Percentiles rank a stretch among this genome's conserved stretches.
These are phyloP conservation scores for Tigriopus californicus DNA, from an alignment of 2,888 invertebrate genomes.

Conservation along the genomic window DNA sequence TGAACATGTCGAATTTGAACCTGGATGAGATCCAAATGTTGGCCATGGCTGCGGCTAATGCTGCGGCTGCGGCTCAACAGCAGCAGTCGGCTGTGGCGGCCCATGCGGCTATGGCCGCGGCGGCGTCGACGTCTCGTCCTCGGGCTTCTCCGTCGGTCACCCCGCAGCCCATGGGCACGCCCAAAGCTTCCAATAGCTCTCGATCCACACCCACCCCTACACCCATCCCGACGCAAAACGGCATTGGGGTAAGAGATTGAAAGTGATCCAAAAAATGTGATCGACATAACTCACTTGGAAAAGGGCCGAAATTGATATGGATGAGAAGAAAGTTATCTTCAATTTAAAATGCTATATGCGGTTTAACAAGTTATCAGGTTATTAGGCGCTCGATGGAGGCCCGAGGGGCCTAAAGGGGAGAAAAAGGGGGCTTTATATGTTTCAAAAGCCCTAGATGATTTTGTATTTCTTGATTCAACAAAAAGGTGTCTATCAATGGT, in stretches of 20 bases:
- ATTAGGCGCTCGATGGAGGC: no score
- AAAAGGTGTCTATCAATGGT: neutral
- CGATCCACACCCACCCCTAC: neutral
- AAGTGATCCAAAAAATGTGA: no score
- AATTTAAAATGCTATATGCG: no score
- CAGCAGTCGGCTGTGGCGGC: neutral
- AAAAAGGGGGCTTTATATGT: no score
- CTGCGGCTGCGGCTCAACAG: neutral
- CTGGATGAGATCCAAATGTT: slow-evolving; percentile 1
- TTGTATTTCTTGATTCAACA: no score
- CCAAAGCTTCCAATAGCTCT: neutral
- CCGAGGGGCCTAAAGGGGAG: no score
- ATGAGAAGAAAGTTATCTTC: no score
- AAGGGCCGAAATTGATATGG: no score
- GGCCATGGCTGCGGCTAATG: neutral
- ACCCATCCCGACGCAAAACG: neutral
- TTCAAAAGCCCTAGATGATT: no score
- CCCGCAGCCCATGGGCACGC: neutral
- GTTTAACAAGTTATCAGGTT: no score
- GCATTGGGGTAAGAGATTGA: neutral
- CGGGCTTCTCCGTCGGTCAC: neutral
- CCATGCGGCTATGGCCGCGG: neutral
- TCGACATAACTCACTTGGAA: no score
- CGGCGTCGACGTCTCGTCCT: neutral
- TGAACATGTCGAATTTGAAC: slow-evolving; percentile 5